Conservation (phyloP, 2,888 invertebrate genomes). For the Athalia circularis region DNA sequence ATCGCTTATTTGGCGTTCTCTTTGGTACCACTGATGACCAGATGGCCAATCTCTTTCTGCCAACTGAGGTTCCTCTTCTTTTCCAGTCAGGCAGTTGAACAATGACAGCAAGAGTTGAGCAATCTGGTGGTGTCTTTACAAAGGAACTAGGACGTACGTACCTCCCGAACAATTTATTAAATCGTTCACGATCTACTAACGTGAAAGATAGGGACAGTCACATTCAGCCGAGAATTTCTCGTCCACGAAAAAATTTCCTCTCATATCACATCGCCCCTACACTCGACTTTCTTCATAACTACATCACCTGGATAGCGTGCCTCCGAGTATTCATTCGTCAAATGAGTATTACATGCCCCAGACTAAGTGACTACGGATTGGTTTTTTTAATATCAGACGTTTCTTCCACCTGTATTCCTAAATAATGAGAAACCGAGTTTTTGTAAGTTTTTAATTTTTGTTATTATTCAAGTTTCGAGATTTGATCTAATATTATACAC, state of each 20-base stretch:
- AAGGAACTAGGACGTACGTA: slow-evolving; percentile 31
- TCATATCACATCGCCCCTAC: too few species aligned
- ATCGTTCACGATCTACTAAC: slow-evolving; percentile 38
- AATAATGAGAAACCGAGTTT: too few species aligned
- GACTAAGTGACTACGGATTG: too few species aligned
- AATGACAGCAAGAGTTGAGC: slow-evolving; percentile 26
- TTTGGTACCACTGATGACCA: slow-evolving; percentile 40
- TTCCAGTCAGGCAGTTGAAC: slow-evolving; percentile 18
- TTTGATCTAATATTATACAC: too few species aligned
- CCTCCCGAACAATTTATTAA: slow-evolving; percentile 30
- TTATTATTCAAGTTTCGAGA: too few species aligned
- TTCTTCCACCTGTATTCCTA: too few species aligned
- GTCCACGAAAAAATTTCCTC: background rate
- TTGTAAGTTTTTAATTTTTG: too few species aligned
- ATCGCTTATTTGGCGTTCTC: slow-evolving; percentile 41
- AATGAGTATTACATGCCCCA: too few species aligned
- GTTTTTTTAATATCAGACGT: too few species aligned
- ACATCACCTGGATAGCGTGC: too few species aligned
- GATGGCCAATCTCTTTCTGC: slow-evolving; percentile 35
- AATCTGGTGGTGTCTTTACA: slow-evolving; percentile 25
- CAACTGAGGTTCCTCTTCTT: background rate
- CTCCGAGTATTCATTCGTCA: too few species aligned
- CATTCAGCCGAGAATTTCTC: background rate
- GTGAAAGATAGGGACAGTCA: background rate
- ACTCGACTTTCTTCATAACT: too few species aligned